phyloP scores from a whole-genome alignment of 2,888 invertebrate species.

The Aleiodes testaceus region DNA sequence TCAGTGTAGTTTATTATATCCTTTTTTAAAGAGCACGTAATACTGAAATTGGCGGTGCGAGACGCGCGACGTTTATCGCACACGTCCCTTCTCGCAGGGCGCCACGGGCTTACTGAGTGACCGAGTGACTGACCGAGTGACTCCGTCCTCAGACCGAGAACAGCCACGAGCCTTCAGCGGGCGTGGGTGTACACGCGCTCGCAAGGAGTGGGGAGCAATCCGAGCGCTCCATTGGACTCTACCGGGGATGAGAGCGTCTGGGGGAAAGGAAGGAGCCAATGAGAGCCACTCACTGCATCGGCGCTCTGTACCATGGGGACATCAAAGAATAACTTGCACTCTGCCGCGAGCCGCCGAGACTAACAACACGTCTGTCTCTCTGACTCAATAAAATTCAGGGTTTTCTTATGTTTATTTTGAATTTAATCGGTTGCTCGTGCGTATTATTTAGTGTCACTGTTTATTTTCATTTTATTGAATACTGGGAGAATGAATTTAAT shows the following conservation, averaged over 20 bases:
- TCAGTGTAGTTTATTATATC: conserved; percentile 19
- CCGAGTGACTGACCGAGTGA: conserved; percentile 67
- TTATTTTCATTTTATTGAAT: conserved; percentile 8
- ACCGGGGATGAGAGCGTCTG: conserved; percentile 49
- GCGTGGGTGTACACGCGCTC: conserved; percentile 69
- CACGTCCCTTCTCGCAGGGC: conserved; percentile 63
- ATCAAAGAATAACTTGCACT: conserved; percentile 53
- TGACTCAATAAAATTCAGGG: not conserved
- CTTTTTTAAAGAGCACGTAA: conserved; percentile 17
- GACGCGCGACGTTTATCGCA: conserved; percentile 44
- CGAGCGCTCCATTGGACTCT: conserved; percentile 56
- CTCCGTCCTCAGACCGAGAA: conserved; percentile 51
- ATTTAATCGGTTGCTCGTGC: conserved; percentile 1
- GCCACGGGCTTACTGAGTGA: conserved; percentile 71
- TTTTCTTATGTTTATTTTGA: conserved; percentile 25
- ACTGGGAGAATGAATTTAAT: too few species aligned
- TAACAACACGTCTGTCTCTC: conserved; percentile 41
- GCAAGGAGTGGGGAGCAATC: conserved; percentile 46
- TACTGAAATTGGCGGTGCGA: conserved; percentile 36
- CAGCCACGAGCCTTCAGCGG: conserved; percentile 59
- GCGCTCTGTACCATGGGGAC: conserved; percentile 19
- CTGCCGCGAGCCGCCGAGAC: conserved; percentile 57
- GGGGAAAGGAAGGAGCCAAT: conserved; percentile 60
- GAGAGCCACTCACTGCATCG: not conserved
- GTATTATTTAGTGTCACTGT: conserved; percentile 1